Conservation (phyloP, 2,113 vertebrate genomes). For the Prionailurus viverrinus region DNA sequence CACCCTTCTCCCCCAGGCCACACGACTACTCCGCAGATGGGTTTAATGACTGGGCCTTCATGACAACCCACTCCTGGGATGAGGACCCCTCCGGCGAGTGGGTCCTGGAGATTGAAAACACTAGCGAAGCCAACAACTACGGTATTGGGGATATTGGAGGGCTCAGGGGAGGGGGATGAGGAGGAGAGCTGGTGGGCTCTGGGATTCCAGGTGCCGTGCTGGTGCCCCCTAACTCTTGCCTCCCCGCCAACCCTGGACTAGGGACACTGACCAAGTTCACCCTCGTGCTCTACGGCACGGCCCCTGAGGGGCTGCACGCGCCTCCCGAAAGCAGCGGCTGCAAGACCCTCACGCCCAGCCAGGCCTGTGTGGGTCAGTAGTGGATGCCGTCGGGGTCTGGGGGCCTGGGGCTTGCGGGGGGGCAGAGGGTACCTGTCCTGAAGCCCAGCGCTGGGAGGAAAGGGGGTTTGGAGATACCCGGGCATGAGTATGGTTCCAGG, state of each 20-base stretch:
- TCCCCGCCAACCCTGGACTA: constrained; percentile 42
- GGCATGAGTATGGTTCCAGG: neutral
- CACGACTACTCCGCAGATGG: constrained; percentile 97
- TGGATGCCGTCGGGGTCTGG: neutral
- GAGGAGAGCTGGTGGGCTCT: neutral
- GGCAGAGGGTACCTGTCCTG: neutral
- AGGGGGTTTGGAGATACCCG: neutral
- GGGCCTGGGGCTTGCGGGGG: no score
- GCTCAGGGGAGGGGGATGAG: fast-evolving
- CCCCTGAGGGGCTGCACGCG: constrained; percentile 89
- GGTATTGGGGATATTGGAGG: constrained; percentile 82
- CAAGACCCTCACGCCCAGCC: constrained; percentile 95
- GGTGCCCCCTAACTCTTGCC: neutral
- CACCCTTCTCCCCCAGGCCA: constrained; percentile 86
- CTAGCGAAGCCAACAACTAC: constrained; percentile 94
- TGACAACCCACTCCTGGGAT: constrained; percentile 98
- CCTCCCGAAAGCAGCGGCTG: constrained; percentile 95
- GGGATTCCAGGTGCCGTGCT: fast-evolving
- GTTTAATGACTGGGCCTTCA: constrained; percentile 99
- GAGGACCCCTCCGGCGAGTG: constrained; percentile 94
- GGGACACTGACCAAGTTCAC: constrained; percentile 96
- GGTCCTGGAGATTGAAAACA: constrained; percentile 96
- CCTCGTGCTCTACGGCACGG: constrained; percentile 94
- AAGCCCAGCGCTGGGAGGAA: neutral
- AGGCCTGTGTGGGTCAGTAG: constrained; percentile 97